These are phyloP conservation scores for Connochaetes taurinus DNA, from an alignment of 2,113 vertebrate species.

Conservation along the genomic window DNA sequence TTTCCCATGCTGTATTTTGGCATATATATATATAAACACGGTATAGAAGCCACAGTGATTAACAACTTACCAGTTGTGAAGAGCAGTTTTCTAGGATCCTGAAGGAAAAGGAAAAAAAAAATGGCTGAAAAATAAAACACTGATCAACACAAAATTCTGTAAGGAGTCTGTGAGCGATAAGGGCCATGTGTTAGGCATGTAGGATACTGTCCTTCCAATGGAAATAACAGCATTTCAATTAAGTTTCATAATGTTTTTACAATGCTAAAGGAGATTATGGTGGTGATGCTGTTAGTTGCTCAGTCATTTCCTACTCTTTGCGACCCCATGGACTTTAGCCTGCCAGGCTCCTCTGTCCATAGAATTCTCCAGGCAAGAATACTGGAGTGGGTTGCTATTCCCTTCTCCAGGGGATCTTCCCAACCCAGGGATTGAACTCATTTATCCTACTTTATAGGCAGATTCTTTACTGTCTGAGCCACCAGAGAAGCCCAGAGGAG, in stretches of 20 bases:
- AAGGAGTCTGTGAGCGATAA: background rate
- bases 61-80: conserved; percentile 89
- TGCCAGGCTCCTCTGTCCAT: background rate
- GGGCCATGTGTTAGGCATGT: background rate
- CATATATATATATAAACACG: background rate
- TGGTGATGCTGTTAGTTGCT: background rate
- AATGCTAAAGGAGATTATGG: background rate
- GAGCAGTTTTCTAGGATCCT: conserved; percentile 92
- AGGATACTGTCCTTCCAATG: background rate
- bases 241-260: background rate
- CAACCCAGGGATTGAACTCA: background rate
- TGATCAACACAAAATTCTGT: background rate
- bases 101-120: conserved; percentile 27
- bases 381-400: background rate
- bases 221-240: background rate
- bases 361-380: background rate
- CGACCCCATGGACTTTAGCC: background rate
- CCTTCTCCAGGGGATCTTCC: background rate
- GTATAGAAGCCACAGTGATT: background rate
- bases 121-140: background rate
- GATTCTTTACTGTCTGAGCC: background rate
- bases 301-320: background rate
- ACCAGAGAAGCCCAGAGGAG: background rate
- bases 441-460: background rate
- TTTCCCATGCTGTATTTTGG: background rate